phyloP scores from a whole-genome alignment of 2,888 invertebrate genomes.

The Stenurella melanura region DNA sequence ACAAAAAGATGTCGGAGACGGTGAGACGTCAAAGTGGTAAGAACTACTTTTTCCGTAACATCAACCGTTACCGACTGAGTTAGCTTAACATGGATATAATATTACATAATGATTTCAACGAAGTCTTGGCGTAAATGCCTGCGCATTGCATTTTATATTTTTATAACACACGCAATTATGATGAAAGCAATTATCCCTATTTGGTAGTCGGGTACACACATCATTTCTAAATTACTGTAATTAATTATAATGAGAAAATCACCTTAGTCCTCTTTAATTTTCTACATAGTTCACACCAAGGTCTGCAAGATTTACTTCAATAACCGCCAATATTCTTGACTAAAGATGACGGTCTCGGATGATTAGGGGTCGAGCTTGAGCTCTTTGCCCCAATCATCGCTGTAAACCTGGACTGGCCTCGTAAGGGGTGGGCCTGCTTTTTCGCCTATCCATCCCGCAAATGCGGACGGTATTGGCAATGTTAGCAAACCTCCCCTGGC shows the following conservation, averaged over 20 bases:
- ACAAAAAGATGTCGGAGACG: constrained; percentile 42
- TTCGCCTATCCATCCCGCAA: too few relatives aligned
- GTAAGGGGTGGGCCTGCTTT: too few relatives aligned
- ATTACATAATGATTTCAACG: constrained; percentile 58
- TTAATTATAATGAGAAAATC: not conserved
- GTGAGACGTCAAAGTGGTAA: constrained; percentile 41
- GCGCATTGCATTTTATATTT: constrained; percentile 30
- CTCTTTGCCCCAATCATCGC: too few relatives aligned
- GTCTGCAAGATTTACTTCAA: too few relatives aligned
- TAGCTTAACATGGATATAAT: constrained; percentile 52
- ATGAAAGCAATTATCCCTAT: constrained; percentile 10
- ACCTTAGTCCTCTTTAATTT: not conserved
- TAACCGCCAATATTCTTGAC: too few relatives aligned
- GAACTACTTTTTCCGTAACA: constrained; percentile 44
- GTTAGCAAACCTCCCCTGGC: too few relatives aligned
- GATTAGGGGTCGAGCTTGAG: too few relatives aligned
- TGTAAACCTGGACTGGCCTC: too few relatives aligned
- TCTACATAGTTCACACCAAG: not conserved
- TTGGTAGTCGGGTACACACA: constrained; percentile 8
- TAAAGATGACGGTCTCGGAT: too few relatives aligned
- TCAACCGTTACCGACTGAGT: constrained; percentile 44
- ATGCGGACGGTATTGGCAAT: too few relatives aligned
- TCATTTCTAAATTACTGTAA: not conserved
- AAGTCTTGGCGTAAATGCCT: constrained; percentile 37
- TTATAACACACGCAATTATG: constrained; percentile 26